These are phyloP conservation scores for Aproaerema taeniolella DNA, from an alignment of 2,888 invertebrate genomes.

Conservation along the genomic window DNA sequence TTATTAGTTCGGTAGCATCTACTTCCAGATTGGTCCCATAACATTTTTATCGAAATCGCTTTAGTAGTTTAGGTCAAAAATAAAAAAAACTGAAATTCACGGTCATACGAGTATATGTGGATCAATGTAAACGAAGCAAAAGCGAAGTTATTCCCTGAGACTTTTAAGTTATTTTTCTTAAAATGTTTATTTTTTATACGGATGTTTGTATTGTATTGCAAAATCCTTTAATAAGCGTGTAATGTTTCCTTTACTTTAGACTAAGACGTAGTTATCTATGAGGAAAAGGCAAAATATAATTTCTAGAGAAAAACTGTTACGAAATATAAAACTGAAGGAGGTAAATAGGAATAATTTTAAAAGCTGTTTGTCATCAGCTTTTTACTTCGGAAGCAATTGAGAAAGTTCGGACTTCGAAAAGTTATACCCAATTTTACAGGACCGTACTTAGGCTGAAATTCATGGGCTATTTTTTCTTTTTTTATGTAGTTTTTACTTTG, in stretches of 20 bases:
- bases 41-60: no score
- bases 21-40: no score
- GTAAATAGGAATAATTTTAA: background rate
- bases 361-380: background rate
- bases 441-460: no score
- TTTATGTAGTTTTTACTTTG: no score
- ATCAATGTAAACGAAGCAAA: no score
- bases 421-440: conserved; percentile 5
- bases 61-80: no score
- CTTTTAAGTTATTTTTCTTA: no score
- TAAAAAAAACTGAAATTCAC: no score
- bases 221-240: background rate
- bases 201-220: background rate
- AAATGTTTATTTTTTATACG: background rate
- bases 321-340: background rate
- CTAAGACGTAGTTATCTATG: background rate
- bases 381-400: conserved; percentile 5
- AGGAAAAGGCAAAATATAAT: background rate
- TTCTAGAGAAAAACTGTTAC: background rate
- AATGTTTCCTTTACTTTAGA: background rate
- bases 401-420: conserved; percentile 4
- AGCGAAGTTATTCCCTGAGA: no score
- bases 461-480: no score
- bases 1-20: no score
- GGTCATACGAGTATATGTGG: no score